A percentile compares a stretch with the other conserved stretches of the same genome.
Conservation (phyloP, 2,113 vertebrate genomes). For the Ptyas mucosa region DNA sequence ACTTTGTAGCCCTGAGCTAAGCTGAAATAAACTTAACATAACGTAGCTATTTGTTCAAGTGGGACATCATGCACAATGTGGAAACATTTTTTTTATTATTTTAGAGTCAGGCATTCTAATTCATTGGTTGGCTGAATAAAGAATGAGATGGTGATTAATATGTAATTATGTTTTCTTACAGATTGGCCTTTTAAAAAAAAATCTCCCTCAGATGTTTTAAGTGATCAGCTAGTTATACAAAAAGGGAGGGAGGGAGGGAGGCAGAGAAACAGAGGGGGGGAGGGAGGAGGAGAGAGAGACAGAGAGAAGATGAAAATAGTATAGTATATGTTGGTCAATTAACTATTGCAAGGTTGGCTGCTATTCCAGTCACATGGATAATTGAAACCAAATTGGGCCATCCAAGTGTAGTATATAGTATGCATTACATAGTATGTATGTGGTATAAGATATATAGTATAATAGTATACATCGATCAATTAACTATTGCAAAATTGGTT, state of each 20-base stretch:
- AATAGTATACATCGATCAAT: too few species aligned
- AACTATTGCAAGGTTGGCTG: too few species aligned
- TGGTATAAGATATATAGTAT: too few species aligned
- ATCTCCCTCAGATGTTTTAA: background rate
- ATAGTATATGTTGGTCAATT: background rate
- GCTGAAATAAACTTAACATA: background rate
- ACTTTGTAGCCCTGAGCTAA: background rate
- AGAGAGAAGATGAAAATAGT: too few species aligned
- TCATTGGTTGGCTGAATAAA: background rate
- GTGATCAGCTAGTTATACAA: background rate
- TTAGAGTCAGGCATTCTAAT: background rate
- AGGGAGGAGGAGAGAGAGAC: too few species aligned
- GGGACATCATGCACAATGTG: background rate
- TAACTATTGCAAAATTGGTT: too few species aligned
- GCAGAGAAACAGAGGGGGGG: too few species aligned
- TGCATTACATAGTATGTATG: too few species aligned
- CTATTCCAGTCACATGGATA: too few species aligned
- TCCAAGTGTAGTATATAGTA: too few species aligned
- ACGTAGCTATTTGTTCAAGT: background rate
- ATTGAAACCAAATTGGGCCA: too few species aligned
- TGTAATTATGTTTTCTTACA: background rate
- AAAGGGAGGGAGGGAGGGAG: background rate
- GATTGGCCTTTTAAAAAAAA: background rate
- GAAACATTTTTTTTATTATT: background rate
- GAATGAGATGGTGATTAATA: background rate